Conservation (phyloP, 2,113 vertebrate species). For the Serranochromis macrocephalus region DNA sequence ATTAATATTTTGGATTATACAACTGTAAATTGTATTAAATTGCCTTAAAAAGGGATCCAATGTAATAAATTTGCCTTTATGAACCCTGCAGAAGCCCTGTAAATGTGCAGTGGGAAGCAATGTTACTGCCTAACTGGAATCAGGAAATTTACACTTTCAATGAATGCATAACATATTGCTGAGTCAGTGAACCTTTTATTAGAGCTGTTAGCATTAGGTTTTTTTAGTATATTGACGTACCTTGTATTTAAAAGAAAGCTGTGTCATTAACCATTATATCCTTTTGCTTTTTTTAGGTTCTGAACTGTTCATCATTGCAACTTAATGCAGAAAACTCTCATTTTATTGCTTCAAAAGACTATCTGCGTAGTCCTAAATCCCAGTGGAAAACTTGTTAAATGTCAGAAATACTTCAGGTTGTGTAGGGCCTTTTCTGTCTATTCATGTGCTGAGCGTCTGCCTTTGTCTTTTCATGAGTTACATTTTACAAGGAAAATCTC, state of each 20-base stretch:
- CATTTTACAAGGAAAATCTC: background rate
- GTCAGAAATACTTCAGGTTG: background rate
- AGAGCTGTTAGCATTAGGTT: background rate
- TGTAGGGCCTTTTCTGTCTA: background rate
- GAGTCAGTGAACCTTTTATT: background rate
- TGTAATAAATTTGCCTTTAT: background rate
- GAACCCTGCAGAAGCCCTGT: background rate
- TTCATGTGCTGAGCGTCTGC: background rate
- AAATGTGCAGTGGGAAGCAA: background rate
- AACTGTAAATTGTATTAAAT: background rate
- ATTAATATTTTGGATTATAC: background rate
- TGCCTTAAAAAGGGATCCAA: background rate
- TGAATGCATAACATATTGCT: background rate
- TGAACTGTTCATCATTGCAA: background rate
- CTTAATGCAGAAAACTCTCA: conserved; percentile 54
- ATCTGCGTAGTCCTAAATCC: background rate
- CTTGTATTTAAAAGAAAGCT: background rate
- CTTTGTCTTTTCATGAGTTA: background rate
- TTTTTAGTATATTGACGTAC: fast-evolving
- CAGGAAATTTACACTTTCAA: background rate
- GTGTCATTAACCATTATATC: background rate
- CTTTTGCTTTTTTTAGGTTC: conserved; percentile 3
- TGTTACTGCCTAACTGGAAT: background rate
- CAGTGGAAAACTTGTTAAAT: background rate
- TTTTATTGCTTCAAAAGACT: conserved; percentile 4